Percentiles rank a stretch among this genome's conserved stretches.
Evolutionary conservation across 2,888 invertebrate species (phyloP).

Genomic region (Polyploca ridens): DNA sequence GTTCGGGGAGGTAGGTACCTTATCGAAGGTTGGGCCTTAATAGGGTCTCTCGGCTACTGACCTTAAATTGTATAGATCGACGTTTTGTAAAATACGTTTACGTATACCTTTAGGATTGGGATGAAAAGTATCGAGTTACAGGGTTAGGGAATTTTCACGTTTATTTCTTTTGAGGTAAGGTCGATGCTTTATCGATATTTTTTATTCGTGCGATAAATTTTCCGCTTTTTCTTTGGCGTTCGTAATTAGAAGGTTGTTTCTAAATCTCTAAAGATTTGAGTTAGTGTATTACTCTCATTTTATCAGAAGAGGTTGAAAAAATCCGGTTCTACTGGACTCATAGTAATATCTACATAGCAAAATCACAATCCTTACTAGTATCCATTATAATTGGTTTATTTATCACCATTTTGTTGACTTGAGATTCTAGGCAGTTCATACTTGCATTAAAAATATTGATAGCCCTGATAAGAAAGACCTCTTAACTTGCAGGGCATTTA

Average conservation of each 20-base stretch:
- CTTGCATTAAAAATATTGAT: no score
- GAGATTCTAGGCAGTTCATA: background rate
- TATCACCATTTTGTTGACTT: no score
- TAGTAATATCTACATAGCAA: no score
- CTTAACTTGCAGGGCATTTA: no score
- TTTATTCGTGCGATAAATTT: background rate
- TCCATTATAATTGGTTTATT: no score
- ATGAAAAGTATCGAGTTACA: constrained; percentile 9
- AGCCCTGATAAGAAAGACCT: no score
- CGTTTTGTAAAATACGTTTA: constrained; percentile 25
- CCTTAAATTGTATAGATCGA: constrained; percentile 36
- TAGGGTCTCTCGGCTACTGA: constrained; percentile 28
- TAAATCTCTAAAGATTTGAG: background rate
- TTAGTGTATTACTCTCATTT: no score
- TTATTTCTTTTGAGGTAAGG: background rate
- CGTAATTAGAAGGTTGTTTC: background rate
- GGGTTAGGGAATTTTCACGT: background rate
- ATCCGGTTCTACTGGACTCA: no score
- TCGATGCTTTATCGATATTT: background rate
- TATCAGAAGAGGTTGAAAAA: no score
- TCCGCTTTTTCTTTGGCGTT: background rate
- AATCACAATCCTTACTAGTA: no score
- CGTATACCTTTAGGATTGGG: constrained; percentile 11
- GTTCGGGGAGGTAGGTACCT: constrained; percentile 43
- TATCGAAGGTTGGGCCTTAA: constrained; percentile 44